These are phyloP conservation scores for Molossus molossus DNA, from an alignment of 2,797 vertebrate species.

Conservation along the genomic window DNA sequence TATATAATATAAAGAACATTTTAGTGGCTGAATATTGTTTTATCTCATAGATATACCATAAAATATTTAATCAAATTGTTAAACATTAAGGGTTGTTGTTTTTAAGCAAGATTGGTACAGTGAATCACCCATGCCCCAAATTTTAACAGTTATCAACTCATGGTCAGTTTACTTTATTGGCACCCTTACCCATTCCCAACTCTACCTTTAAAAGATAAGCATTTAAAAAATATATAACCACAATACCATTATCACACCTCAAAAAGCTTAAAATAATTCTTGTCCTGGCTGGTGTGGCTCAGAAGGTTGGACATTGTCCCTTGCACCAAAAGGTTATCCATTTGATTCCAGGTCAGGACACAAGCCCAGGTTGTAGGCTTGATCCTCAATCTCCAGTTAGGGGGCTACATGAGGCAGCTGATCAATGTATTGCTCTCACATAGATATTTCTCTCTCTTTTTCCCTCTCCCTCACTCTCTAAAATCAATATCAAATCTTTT, in stretches of 20 bases:
- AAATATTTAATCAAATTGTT: conserved; percentile 45
- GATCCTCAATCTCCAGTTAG: no score
- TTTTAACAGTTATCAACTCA: neutral
- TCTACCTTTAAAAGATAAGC: conserved; percentile 8
- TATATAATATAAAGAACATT: conserved; percentile 35
- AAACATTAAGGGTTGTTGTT: conserved; percentile 1
- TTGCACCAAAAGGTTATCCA: no score
- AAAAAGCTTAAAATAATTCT: neutral
- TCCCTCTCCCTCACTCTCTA: no score
- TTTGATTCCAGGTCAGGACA: no score
- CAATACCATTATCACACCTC: neutral
- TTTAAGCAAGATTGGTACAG: conserved; percentile 3
- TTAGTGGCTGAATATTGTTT: conserved; percentile 50
- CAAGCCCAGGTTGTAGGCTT: no score
- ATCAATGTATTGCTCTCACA: no score
- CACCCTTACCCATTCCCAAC: neutral
- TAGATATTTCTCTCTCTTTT: no score
- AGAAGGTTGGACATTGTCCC: no score
- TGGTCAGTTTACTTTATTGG: neutral
- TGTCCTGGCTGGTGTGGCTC: neutral
- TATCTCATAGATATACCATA: conserved; percentile 19
- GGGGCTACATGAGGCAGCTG: no score
- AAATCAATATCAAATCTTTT: no score
- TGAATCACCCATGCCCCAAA: neutral
- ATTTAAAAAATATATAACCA: neutral